Evolutionary conservation across 1,140 invertebrate species (phyloP), one percentile per base, ranked within the genome.

Genomic region (Drosophila takahashii): DNA sequence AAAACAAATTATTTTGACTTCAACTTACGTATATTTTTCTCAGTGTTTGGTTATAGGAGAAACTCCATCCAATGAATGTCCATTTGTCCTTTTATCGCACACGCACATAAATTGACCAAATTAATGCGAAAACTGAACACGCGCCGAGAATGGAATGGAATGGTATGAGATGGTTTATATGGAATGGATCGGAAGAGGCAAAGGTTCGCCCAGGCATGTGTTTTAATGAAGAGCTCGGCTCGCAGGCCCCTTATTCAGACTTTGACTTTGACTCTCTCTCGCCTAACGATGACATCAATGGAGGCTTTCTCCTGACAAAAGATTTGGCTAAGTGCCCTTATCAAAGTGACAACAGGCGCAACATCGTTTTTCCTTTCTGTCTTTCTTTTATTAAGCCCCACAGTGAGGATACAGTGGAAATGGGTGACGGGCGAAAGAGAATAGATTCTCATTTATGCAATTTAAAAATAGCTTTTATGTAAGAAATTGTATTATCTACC

Each of bases 281-380:
- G 61, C 62, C 53, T 79, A 67, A 79, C 67, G 61, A 79, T 48
- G 67, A 57, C 58, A 75, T 48, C 45, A 54, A 56, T 34, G 71
- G 60, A 42, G 59, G 65, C 45, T 61, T 48, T 47, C 41, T n/a
- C 45, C 41, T 45, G 50, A 57, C 50, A 70, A 57, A 58, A 76
- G 84, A 72, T 84, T 87, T 84, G 80, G 45, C 51, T 72, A 87
- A 87, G 84, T 87, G 83, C 75, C 83, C 62, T 89, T 86, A 87
- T 87, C 83, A 89, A 79, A 83, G 79, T 78, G 77, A 83, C 75
- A 87, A 83, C 84, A 87, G 83, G 84, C 83, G 47, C 83, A 53
- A 39, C 53, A 64, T 73, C 58, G 59, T 62, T 79, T 48, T 57
- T 11, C 56, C 48, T 60, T 54, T 47, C 22, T 48, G 15, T 41